Conservation (phyloP, 1,140 invertebrate species). For the Atta colombica region DNA sequence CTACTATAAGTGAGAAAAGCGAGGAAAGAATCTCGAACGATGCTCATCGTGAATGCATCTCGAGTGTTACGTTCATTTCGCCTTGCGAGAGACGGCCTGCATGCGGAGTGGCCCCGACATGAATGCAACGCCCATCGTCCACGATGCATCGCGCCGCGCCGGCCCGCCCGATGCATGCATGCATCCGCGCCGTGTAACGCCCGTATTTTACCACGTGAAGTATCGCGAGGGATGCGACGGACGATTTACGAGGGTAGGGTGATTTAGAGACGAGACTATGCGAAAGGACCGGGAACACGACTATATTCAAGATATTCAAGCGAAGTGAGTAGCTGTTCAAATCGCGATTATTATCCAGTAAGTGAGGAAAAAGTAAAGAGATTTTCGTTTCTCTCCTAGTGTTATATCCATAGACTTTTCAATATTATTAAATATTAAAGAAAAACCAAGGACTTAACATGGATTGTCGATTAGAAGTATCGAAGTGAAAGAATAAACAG, state of each 20-base stretch:
- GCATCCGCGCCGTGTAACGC: slow-evolving; percentile 46
- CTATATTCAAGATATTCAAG: slow-evolving; percentile 35
- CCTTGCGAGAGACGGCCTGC: slow-evolving; percentile 43
- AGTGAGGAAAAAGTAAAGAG: background rate
- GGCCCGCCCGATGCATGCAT: slow-evolving; percentile 67
- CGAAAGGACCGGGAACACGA: background rate
- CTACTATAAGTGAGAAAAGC: background rate
- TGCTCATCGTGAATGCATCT: slow-evolving; percentile 38
- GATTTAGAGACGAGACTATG: slow-evolving; percentile 55
- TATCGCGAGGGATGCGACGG: slow-evolving; percentile 42
- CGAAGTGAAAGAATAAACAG: background rate
- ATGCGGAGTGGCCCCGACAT: slow-evolving; percentile 38
- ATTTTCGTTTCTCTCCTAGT: background rate
- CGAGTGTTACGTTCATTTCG: slow-evolving; percentile 54
- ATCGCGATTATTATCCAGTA: slow-evolving; percentile 20
- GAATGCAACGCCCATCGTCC: slow-evolving; percentile 58
- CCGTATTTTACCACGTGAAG: slow-evolving; percentile 68
- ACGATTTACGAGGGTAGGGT: slow-evolving; percentile 61
- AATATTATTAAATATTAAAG: too few species aligned
- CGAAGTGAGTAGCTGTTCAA: background rate
- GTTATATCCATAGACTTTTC: background rate
- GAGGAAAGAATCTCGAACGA: slow-evolving; percentile 12
- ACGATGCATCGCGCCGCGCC: slow-evolving; percentile 33
- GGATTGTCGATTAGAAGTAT: background rate
- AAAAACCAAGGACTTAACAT: background rate